Evolutionary conservation across 2,888 invertebrate genomes (phyloP).

Genomic region (Tachina fera): DNA sequence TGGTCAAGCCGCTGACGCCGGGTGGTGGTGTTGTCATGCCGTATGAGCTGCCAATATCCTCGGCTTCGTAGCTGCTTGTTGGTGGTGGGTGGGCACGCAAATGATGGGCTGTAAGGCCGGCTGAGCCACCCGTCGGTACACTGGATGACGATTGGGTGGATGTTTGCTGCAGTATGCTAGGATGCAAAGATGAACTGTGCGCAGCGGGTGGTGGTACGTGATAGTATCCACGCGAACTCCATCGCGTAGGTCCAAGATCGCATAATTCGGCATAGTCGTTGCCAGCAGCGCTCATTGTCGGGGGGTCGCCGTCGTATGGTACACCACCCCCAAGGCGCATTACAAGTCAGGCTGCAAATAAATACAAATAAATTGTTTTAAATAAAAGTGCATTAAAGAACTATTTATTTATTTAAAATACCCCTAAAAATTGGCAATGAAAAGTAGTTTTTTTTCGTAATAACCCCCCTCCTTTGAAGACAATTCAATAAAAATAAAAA

Average conservation of each 20-base stretch:
- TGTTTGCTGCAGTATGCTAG: slow-evolving; percentile 74
- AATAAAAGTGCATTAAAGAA: background rate
- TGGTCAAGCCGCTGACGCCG: slow-evolving; percentile 75
- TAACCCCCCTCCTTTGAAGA: no score
- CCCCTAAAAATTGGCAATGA: background rate
- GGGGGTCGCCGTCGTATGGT: slow-evolving; percentile 82
- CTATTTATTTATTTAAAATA: background rate
- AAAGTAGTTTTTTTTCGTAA: background rate
- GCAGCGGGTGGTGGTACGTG: slow-evolving; percentile 78
- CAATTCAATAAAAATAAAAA: no score
- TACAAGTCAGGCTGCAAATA: slow-evolving; percentile 77
- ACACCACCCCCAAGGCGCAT: slow-evolving; percentile 82
- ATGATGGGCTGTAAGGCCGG: slow-evolving; percentile 78
- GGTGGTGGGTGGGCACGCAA: slow-evolving; percentile 75
- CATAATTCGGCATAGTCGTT: slow-evolving; percentile 84
- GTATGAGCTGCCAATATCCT: slow-evolving; percentile 80
- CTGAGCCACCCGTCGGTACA: slow-evolving; percentile 80
- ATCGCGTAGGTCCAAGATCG: slow-evolving; percentile 83
- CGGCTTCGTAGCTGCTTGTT: slow-evolving; percentile 83
- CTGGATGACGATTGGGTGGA: slow-evolving; percentile 78
- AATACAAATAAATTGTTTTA: slow-evolving; percentile 7
- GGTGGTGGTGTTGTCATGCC: slow-evolving; percentile 79
- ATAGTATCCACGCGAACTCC: slow-evolving; percentile 83
- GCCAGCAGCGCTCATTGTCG: slow-evolving; percentile 83
- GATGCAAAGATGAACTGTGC: slow-evolving; percentile 77